Evolutionary conservation across 2,888 invertebrate genomes (phyloP).

Genomic region (Pandemis corylana): DNA sequence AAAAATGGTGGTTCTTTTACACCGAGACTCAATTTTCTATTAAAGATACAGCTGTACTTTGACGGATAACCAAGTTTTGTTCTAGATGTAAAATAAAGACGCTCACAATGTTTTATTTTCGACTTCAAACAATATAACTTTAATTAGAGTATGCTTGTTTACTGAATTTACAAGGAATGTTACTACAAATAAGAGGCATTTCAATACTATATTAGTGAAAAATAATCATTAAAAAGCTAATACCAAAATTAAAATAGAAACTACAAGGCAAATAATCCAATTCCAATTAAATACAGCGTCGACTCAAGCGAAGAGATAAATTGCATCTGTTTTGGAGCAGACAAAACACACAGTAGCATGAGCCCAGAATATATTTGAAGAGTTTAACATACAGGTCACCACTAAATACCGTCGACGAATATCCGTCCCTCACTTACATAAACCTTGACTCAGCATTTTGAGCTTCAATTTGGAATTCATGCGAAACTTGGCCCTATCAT

Average conservation of each 20-base stretch:
- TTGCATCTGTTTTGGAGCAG: slow-evolving; percentile 6
- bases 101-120: background rate
- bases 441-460: slow-evolving; percentile 33
- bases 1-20: background rate
- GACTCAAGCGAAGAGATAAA: background rate
- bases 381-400: background rate
- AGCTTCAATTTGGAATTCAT: slow-evolving; percentile 36
- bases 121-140: background rate
- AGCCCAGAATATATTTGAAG: background rate
- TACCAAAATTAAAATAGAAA: background rate
- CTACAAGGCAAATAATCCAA: background rate
- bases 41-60: background rate
- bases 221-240: background rate
- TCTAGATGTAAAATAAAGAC: background rate
- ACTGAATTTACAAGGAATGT: background rate
- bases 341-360: background rate
- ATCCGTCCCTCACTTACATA: slow-evolving; percentile 24
- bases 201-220: background rate
- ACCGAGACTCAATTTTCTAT: slow-evolving; percentile 5
- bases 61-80: background rate
- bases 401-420: slow-evolving; percentile 15
- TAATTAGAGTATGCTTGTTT: no score
- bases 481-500: slow-evolving; percentile 46
- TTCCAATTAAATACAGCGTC: background rate
- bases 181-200: background rate